Evolutionary conservation across 2,888 invertebrate species (phyloP).

Genomic region (Tigriopus californicus): DNA sequence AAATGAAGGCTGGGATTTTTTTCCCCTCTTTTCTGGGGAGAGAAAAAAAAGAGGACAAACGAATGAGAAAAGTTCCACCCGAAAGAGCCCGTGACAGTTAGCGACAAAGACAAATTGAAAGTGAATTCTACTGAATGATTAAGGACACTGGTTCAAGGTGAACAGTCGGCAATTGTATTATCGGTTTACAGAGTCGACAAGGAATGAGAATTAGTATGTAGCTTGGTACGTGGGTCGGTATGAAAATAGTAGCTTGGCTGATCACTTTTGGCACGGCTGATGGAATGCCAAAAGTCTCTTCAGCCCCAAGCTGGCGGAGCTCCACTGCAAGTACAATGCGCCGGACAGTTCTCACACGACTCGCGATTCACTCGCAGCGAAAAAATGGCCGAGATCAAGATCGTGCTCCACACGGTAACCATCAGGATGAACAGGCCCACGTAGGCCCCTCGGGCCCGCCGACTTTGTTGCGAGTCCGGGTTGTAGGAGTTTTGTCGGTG

Average conservation of each 20-base stretch:
- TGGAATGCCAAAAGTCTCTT: not conserved
- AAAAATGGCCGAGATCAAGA: conserved; percentile 3
- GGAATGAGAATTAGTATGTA: not conserved
- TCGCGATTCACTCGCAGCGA: not conserved
- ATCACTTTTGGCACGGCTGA: too few relatives aligned
- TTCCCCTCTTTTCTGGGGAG: not conserved
- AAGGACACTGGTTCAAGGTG: too few relatives aligned
- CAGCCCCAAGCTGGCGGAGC: conserved; percentile 3
- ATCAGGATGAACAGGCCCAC: not conserved
- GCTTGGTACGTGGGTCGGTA: too few relatives aligned
- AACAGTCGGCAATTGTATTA: not conserved
- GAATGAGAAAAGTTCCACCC: too few relatives aligned
- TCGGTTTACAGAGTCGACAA: too few relatives aligned
- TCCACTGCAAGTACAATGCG: not conserved
- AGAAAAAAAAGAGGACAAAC: not conserved
- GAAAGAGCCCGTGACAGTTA: too few relatives aligned
- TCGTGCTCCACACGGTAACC: conserved; percentile 1
- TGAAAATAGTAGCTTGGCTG: not conserved
- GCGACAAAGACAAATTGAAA: not conserved
- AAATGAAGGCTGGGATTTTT: too few relatives aligned
- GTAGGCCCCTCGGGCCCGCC: not conserved
- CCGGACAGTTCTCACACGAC: not conserved
- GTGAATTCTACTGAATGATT: too few relatives aligned
- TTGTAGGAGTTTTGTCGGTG: not conserved
- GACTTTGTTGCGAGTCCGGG: not conserved